These are phyloP conservation scores for Diphyllodes magnificus DNA, from an alignment of 2,113 vertebrate genomes.

Conservation along the genomic window DNA sequence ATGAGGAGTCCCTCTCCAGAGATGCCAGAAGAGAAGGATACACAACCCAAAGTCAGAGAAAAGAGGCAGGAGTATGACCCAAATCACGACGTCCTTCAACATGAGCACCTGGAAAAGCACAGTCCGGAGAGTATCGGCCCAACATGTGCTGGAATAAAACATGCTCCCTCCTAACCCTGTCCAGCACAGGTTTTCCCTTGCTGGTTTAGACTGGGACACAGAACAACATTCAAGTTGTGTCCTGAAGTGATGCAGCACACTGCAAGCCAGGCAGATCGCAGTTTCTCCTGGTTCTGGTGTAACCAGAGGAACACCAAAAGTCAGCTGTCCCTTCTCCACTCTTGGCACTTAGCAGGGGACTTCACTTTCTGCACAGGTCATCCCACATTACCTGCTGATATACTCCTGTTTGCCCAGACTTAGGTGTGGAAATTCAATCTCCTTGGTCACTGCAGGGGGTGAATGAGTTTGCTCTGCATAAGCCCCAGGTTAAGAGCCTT, in stretches of 20 bases:
- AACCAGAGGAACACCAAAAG: background rate
- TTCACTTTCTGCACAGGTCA: background rate
- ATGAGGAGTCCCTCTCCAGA: background rate
- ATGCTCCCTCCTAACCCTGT: background rate
- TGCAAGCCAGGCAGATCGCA: background rate
- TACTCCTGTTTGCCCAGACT: background rate
- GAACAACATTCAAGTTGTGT: fast-evolving
- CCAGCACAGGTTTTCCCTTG: background rate
- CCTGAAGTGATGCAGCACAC: background rate
- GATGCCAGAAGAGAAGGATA: background rate
- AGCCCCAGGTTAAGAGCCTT: constrained; percentile 4
- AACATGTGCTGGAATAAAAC: background rate
- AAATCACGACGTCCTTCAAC: background rate
- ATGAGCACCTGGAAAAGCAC: background rate
- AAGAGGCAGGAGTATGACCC: background rate
- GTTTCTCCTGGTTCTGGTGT: background rate
- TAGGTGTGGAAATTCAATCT: background rate
- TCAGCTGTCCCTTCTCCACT: background rate
- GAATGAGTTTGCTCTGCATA: background rate
- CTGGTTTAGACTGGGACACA: background rate
- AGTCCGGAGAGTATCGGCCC: background rate
- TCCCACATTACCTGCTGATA: background rate
- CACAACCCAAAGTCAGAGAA: background rate
- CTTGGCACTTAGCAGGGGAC: background rate
- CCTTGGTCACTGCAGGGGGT: background rate